Percentiles rank a stretch among this genome's conserved stretches.
These are phyloP conservation scores for Aplidium turbinatum DNA, from an alignment of 23 tunicate species.

Conservation along the genomic window DNA sequence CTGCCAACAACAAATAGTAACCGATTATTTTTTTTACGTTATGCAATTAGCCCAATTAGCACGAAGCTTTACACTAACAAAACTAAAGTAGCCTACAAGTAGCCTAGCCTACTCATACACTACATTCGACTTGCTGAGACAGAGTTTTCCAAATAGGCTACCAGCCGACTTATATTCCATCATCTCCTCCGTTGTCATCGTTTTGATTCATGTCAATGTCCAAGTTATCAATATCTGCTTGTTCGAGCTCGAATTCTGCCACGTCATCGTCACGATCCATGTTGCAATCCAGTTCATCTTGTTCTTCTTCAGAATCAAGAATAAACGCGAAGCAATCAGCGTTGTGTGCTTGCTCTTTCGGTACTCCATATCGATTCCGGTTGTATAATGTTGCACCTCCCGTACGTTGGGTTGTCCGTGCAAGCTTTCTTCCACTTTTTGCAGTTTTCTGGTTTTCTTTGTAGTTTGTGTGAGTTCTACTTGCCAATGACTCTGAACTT, in stretches of 20 bases:
- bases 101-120: no score
- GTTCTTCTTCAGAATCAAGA: conserved; percentile 54
- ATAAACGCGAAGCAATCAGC: conserved; percentile 20
- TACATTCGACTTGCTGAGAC: no score
- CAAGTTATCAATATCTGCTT: conserved; percentile 1
- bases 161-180: no score
- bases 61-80: no score
- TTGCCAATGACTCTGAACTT: background rate
- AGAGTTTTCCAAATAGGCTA: no score
- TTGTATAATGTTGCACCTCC: no score
- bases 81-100: no score
- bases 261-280: conserved; percentile 38
- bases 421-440: no score
- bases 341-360: background rate
- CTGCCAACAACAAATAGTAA: no score
- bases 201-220: conserved; percentile 10
- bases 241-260: conserved; percentile 21
- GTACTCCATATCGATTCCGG: background rate
- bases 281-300: conserved; percentile 35
- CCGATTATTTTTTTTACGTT: no score
- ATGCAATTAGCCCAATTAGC: no score
- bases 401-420: no score
- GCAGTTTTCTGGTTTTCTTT: background rate
- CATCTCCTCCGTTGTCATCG: conserved; percentile 32
- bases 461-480: background rate